Evolutionary conservation across 2,797 vertebrate genomes (phyloP).

Genomic region (Zenarchopterus dispar): DNA sequence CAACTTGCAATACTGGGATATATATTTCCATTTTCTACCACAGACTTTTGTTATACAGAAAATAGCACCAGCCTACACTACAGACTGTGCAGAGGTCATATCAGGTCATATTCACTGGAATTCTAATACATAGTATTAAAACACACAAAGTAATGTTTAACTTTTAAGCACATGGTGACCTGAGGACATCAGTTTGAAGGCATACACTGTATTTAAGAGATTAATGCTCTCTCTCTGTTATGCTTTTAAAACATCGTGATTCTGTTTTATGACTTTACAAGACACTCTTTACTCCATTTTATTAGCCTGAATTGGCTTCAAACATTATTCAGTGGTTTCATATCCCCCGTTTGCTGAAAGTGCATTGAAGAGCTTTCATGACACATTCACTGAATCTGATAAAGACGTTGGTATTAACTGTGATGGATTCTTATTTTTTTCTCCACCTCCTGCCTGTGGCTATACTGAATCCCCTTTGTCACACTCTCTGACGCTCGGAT

Average conservation of each 20-base stretch:
- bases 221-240: not conserved
- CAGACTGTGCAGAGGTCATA: not conserved
- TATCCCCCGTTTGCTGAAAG: not conserved
- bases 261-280: not conserved
- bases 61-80: not conserved
- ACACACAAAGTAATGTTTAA: slow-evolving; percentile 18
- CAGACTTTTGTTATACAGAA: not conserved
- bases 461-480: not conserved
- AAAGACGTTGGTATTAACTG: not conserved
- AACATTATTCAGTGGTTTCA: not conserved
- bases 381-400: not conserved
- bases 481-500: not conserved
- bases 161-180: not conserved
- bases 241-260: not conserved
- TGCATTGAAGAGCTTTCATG: not conserved
- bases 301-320: not conserved
- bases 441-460: slow-evolving; percentile 1
- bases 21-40: not conserved
- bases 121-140: slow-evolving; percentile 1
- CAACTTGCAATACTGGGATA: not conserved
- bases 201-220: not conserved
- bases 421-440: not conserved
- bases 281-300: not conserved
- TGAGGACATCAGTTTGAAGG: not conserved
- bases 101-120: slow-evolving; percentile 1